Conservation (phyloP, 1,140 invertebrate genomes). For the Drosophila guanche region DNA sequence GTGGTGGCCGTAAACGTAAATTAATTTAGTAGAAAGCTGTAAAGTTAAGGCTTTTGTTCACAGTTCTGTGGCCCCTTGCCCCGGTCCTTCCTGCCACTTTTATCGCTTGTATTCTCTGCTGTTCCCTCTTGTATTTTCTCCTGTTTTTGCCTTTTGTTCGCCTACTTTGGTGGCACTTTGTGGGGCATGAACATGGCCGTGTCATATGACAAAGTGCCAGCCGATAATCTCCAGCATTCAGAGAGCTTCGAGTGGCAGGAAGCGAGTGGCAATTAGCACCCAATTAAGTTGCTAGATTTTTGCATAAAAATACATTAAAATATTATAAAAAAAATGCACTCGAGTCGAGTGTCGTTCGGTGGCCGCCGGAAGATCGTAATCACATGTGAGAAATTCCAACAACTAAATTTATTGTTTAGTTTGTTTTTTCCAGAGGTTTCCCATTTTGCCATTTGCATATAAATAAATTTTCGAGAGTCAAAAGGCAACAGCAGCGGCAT, state of each 20-base stretch:
- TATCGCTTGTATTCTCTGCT: slow-evolving; percentile 7
- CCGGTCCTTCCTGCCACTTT: slow-evolving; percentile 15
- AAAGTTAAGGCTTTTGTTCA: slow-evolving; percentile 81
- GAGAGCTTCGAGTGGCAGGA: slow-evolving; percentile 34
- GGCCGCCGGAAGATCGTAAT: slow-evolving; percentile 49
- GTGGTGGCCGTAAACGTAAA: slow-evolving; percentile 74
- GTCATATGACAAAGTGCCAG: slow-evolving; percentile 75
- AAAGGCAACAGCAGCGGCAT: slow-evolving; percentile 52
- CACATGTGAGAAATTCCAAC: slow-evolving; percentile 66
- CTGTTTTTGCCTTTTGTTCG: slow-evolving; percentile 17
- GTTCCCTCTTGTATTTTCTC: background rate
- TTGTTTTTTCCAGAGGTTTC: slow-evolving; percentile 47
- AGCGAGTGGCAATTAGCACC: slow-evolving; percentile 58
- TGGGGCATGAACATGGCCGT: slow-evolving; percentile 31
- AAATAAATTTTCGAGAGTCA: slow-evolving; percentile 74
- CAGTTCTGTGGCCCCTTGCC: slow-evolving; percentile 29
- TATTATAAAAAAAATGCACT: slow-evolving; percentile 50
- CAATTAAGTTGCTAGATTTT: slow-evolving; percentile 64
- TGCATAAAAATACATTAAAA: slow-evolving; percentile 60
- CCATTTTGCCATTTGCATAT: slow-evolving; percentile 68
- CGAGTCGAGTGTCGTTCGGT: slow-evolving; percentile 13
- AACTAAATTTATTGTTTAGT: slow-evolving; percentile 70
- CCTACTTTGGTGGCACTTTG: slow-evolving; percentile 10
- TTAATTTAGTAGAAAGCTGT: slow-evolving; percentile 83
- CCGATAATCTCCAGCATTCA: slow-evolving; percentile 59